A percentile compares a stretch with the other conserved stretches of the same genome.
phyloP scores from a whole-genome alignment of 2,888 invertebrate genomes.

The Callinectes sapidus region DNA sequence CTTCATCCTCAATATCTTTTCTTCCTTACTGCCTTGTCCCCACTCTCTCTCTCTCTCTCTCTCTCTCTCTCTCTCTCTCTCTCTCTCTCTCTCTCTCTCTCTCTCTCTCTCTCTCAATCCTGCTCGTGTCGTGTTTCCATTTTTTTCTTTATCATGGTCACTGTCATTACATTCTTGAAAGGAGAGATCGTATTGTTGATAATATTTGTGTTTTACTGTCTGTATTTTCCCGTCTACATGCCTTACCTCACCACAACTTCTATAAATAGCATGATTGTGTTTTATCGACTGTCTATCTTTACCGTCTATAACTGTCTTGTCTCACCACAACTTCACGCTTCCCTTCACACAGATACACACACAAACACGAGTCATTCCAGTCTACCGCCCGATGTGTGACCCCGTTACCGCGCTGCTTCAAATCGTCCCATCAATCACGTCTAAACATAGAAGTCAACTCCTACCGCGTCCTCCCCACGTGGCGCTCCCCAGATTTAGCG shows the following conservation, averaged over 20 bases:
- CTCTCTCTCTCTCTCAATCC: not conserved
- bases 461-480: not conserved
- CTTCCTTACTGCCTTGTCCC: not conserved
- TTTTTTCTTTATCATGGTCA: not conserved
- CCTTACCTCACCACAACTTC: not conserved
- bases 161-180: not conserved
- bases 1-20: not conserved
- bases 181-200: not conserved
- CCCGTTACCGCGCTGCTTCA: not conserved
- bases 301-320: too few relatives aligned
- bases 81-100: not conserved
- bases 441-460: not conserved
- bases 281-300: not conserved
- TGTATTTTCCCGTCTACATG: not conserved
- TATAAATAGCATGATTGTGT: not conserved
- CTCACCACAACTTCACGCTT: not conserved
- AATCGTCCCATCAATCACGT: too few relatives aligned
- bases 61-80: not conserved
- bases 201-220: not conserved
- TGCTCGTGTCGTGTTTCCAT: not conserved
- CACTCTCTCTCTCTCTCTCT: not conserved
- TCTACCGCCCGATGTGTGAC: not conserved
- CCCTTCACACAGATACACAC: not conserved
- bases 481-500: too few relatives aligned
- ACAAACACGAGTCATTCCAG: not conserved